Base-by-base conservation (phyloP, 2,888 invertebrate species). In the Caenorhabditis sp. region DNA sequence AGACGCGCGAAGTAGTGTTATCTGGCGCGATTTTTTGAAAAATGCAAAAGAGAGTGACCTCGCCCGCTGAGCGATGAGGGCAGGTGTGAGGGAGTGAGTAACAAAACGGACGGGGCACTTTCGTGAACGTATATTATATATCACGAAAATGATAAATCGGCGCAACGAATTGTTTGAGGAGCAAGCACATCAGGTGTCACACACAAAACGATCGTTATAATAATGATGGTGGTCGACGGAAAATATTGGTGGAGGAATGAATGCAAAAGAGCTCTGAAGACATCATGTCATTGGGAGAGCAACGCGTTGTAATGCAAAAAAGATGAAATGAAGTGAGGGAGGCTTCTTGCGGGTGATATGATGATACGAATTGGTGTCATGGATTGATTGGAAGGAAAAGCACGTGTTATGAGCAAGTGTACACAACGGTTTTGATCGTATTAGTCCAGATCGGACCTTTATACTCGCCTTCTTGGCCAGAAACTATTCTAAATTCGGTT, bases 291-390 rank as follows among this genome's bases (percentile, higher is more conserved):
- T 15, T 8, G 9, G 20, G 7, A 13, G 45, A 15, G 17, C 24
- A 24, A 32, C 2, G 20, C 35, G 32, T 43, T 58, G 58, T 59
- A 59, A 59, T 59, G 35, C 26, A 46, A 59, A 59, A 59, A 59
- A 43, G 22, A 13, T 20, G 35, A 4, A 20, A 30, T 30, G 35
- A 37, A 17, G 15, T 22, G 37, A 24, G 8, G 17, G 22, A 39
- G 22, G 37, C 32, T 8, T 46, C 13, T 43, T 59, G 59, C 46
- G 59, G 59, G 59, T 59, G 59, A 59, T 59, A 59, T 59, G 45
- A 59, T 59, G 59, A 59, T 32, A 48, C 48, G 48, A 48, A 48
- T 27, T 48, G 48, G 48, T 30, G 30, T 30, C 32, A 24, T 41
- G 17, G 26, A 45, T 17, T 9, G 20, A 2, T 15, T 20, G 7